phyloP scores from a whole-genome alignment of 37 sponge, comb jelly and placozoan species.

The Amphimedon queenslandica region DNA sequence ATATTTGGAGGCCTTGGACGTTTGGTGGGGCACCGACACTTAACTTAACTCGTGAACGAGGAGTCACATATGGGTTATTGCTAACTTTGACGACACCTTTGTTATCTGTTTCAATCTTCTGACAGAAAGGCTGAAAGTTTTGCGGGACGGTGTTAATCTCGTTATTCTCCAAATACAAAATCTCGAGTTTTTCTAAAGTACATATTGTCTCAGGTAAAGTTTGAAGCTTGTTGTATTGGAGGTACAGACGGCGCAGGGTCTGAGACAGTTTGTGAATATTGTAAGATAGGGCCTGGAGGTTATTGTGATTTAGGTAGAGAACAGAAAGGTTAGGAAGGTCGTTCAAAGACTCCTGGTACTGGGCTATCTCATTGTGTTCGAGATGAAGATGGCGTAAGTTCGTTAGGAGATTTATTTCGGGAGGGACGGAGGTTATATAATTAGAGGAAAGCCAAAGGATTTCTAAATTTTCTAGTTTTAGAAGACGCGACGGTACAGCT shows the following conservation, averaged over 20 bases:
- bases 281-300: slow-evolving; percentile 14
- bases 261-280: slow-evolving; percentile 17
- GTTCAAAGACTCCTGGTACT: slow-evolving; percentile 46
- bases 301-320: slow-evolving; percentile 65
- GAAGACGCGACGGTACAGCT: slow-evolving; percentile 32
- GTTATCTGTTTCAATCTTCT: slow-evolving; percentile 1
- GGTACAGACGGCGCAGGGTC: slow-evolving; percentile 37
- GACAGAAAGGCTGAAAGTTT: slow-evolving; percentile 11
- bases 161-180: slow-evolving; percentile 52
- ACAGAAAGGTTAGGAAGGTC: slow-evolving; percentile 33
- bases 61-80: slow-evolving; percentile 34
- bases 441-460: slow-evolving; percentile 66
- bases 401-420: slow-evolving; percentile 27
- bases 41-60: background rate
- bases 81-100: background rate
- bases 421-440: slow-evolving; percentile 41
- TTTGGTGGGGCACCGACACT: background rate
- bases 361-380: slow-evolving; percentile 43
- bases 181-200: slow-evolving; percentile 17
- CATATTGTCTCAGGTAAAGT: slow-evolving; percentile 37
- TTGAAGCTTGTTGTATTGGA: slow-evolving; percentile 59
- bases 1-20: background rate
- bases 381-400: slow-evolving; percentile 57
- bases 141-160: slow-evolving; percentile 28
- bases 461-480: slow-evolving; percentile 34